Base-by-base conservation (phyloP, 2,797 vertebrate species). In the Neosalanx taihuensis region DNA sequence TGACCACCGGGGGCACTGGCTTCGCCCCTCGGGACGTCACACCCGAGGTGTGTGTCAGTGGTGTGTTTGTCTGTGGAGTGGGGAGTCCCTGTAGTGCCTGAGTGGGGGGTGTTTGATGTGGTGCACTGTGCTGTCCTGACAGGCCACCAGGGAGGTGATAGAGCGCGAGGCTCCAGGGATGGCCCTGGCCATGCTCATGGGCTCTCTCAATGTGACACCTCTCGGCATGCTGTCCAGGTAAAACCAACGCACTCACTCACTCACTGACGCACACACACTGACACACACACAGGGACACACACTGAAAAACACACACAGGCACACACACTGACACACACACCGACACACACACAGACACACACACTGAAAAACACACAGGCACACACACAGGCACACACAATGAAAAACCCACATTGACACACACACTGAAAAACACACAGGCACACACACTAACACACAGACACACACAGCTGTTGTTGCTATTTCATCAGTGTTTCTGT, bases 121-220 rank as follows among this genome's bases (percentile, higher is more conserved):
- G 23, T 56, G 18, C 53, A 17, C 10, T 64, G 23, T 63, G 17
- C 13, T 26, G 23, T 17, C 20, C 62, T 46, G 41, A 89, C 89
- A 99, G 97, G 97, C 97, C 81, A 99, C 97, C 90, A 96, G 94
- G 89, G 97, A 98, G 91, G 97, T 99, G 91, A 99, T 99, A 69
- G 97, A 99, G 91, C 91, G 97, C 77, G 97, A 99, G 91, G 96
- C 97, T 58, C 97, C 97, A 61, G 97, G 97, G 41, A 99, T 99
- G 97, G 96, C 97, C 79, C 91, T 99, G 80, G 97, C 97, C 79
- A 99, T 99, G 97, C 93, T 99, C 88, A 99, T 99, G 97, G 97
- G 97, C 85, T 99, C 97, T 6, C 95, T 99, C 85, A 97, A 99
- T 84, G 97, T 99, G 78, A 99, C 97, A 75, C 97, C 97, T 73